A percentile compares a stretch with the other conserved stretches of the same genome.
Conservation (phyloP, 1,140 invertebrate genomes). For the Episyrphus balteatus region DNA sequence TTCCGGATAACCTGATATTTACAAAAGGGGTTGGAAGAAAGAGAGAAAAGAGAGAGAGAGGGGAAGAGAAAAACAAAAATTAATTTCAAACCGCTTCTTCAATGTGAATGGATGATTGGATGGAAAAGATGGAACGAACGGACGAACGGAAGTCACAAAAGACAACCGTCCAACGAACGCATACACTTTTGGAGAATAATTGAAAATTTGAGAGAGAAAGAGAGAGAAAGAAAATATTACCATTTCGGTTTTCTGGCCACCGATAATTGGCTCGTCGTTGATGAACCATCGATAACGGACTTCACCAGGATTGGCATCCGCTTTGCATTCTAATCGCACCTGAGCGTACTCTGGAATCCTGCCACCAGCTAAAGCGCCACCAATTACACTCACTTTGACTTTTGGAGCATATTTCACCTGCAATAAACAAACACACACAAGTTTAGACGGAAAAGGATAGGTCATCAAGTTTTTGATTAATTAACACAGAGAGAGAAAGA, state of each 20-base stretch:
- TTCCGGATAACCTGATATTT: conserved; percentile 44
- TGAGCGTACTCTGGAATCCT: conserved; percentile 71
- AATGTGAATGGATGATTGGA: too few species aligned
- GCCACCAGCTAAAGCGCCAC: conserved; percentile 45
- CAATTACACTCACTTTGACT: conserved; percentile 49
- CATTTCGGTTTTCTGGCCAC: conserved; percentile 51
- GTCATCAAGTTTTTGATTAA: too few species aligned
- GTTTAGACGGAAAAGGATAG: too few species aligned
- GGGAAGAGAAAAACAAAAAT: not conserved
- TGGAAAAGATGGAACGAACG: too few species aligned
- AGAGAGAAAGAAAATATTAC: conserved; percentile 16
- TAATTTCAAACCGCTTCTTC: too few species aligned
- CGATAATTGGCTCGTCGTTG: conserved; percentile 53
- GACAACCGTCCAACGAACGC: too few species aligned
- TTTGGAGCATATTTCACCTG: conserved; percentile 83
- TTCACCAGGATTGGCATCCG: conserved; percentile 64
- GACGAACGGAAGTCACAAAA: too few species aligned
- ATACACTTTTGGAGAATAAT: too few species aligned
- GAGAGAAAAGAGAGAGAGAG: not conserved
- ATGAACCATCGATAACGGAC: conserved; percentile 62
- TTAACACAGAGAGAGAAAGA: too few species aligned
- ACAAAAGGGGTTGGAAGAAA: too few species aligned
- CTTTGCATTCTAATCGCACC: conserved; percentile 63
- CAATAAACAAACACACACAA: not conserved
- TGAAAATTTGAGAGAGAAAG: too few species aligned